Evolutionary conservation across 2,113 vertebrate genomes (phyloP).

Genomic region (Panthera tigris): DNA sequence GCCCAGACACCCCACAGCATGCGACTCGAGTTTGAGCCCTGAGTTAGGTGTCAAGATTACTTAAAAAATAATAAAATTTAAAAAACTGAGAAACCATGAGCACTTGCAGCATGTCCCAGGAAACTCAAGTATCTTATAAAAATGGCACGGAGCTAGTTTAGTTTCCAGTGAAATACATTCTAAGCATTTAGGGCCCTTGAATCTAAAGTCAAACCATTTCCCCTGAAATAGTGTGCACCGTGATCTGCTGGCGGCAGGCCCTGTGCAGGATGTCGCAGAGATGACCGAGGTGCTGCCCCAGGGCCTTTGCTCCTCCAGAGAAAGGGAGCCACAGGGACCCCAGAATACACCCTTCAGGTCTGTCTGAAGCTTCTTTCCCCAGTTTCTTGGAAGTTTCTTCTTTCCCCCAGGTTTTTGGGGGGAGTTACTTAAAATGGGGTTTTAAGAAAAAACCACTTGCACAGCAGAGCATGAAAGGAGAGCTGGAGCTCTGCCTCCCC

Average conservation of each 20-base stretch:
- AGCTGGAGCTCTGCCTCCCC: background rate
- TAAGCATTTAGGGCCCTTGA: background rate
- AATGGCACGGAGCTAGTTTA: background rate
- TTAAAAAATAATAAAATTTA: background rate
- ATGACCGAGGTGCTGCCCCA: background rate
- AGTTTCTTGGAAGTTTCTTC: background rate
- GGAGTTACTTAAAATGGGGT: background rate
- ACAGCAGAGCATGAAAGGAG: background rate
- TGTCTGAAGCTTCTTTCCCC: background rate
- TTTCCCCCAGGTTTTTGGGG: background rate
- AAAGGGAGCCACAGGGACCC: background rate
- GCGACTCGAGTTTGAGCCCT: background rate
- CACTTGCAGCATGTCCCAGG: background rate
- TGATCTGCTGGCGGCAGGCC: background rate
- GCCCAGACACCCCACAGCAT: too few relatives aligned
- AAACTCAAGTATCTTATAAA: background rate
- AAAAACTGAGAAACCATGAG: background rate
- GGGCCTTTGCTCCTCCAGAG: background rate
- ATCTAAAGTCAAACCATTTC: background rate
- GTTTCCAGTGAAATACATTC: background rate
- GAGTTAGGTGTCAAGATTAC: background rate
- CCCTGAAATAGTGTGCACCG: background rate
- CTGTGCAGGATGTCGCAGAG: background rate
- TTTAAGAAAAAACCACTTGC: background rate
- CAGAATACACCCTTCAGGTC: background rate